A percentile compares a stretch with the other conserved stretches of the same genome.
Evolutionary conservation across 2,797 vertebrate species (phyloP).

Genomic region (Petrocephalus schoutedeni): DNA sequence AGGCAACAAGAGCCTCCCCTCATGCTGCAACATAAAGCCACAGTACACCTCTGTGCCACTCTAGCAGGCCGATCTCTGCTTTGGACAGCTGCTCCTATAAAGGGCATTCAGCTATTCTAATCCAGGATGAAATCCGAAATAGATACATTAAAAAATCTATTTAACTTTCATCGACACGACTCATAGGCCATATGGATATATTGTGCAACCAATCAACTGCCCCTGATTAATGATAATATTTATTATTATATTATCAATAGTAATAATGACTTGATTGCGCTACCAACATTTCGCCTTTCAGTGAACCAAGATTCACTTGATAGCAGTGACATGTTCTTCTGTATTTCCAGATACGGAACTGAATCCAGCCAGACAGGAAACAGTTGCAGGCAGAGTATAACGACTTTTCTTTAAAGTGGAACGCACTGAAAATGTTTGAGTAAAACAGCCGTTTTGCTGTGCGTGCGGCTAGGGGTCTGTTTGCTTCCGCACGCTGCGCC

Average conservation of each 20-base stretch:
- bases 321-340: background rate
- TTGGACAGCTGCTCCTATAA: background rate
- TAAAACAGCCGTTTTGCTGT: background rate
- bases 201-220: background rate
- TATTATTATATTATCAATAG: background rate
- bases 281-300: background rate
- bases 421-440: background rate
- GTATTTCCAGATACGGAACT: background rate
- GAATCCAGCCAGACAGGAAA: background rate
- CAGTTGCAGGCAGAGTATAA: background rate
- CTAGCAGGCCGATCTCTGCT: background rate
- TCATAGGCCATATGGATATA: background rate
- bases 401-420: background rate
- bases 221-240: background rate
- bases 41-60: background rate
- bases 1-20: constrained; percentile 60
- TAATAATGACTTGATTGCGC: background rate
- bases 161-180: background rate
- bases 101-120: background rate
- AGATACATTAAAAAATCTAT: background rate
- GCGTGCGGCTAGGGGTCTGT: background rate
- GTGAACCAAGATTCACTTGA: background rate
- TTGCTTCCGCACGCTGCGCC: background rate
- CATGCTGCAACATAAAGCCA: constrained; percentile 56
- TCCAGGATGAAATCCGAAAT: background rate